A percentile compares a stretch with the other conserved stretches of the same genome.
These are phyloP conservation scores for Halictus ligatus DNA, from an alignment of 2,888 invertebrate species.

Conservation along the genomic window DNA sequence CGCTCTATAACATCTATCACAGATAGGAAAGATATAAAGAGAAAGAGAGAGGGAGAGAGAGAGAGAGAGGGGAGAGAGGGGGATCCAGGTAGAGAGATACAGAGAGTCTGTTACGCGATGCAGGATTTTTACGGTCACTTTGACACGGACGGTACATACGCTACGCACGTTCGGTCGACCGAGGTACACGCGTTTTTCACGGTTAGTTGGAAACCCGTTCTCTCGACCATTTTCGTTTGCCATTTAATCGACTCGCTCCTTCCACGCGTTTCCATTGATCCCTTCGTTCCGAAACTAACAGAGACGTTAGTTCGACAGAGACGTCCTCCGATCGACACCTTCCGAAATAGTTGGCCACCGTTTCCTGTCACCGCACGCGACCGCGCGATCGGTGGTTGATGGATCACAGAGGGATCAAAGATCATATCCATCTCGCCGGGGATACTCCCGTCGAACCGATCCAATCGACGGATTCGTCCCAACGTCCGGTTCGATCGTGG, in stretches of 20 bases:
- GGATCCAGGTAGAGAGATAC: background rate
- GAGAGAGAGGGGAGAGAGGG: background rate
- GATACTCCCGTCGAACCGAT: background rate
- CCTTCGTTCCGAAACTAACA: background rate
- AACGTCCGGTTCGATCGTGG: background rate
- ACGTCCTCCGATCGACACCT: background rate
- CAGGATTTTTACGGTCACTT: conserved; percentile 38
- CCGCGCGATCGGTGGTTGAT: background rate
- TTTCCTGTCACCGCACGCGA: background rate
- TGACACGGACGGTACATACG: conserved; percentile 9
- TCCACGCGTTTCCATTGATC: background rate
- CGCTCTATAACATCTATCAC: background rate
- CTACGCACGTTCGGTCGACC: background rate
- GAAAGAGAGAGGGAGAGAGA: background rate
- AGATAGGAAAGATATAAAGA: background rate
- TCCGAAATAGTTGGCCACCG: background rate
- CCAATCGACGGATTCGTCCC: too few relatives aligned
- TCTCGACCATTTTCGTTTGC: background rate
- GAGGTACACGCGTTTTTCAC: conserved; percentile 37
- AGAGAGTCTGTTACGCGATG: conserved; percentile 29
- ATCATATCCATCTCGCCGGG: background rate
- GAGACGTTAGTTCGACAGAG: too few relatives aligned
- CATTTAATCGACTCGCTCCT: background rate
- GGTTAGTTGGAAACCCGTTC: conserved; percentile 32
- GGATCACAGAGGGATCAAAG: background rate